Evolutionary conservation across 2,113 vertebrate genomes (phyloP).

Genomic region (Tachuris rubrigastra): DNA sequence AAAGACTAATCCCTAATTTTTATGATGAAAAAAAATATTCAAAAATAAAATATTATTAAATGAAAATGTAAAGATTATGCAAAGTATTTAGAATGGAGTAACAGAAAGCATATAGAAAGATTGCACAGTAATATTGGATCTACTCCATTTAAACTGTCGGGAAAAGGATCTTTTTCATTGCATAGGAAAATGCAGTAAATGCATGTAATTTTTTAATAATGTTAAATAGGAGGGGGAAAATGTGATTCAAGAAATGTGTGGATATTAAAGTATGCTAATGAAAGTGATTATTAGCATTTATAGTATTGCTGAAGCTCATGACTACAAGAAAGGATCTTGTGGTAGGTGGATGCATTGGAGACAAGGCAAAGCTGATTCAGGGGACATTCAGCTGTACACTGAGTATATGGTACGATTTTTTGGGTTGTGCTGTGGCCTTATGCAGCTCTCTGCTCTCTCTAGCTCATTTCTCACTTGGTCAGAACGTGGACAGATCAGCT

Average conservation of each 20-base stretch:
- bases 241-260: not conserved
- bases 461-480: not conserved
- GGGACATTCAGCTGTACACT: not conserved
- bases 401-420: not conserved
- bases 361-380: not conserved
- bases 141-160: not conserved
- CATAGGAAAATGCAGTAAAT: not conserved
- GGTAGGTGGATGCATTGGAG: not conserved
- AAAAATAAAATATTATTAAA: not conserved
- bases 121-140: not conserved
- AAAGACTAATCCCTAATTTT: not conserved
- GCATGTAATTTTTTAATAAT: not conserved
- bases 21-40: not conserved
- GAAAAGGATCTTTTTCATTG: not conserved
- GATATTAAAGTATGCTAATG: not conserved
- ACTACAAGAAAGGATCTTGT: not conserved
- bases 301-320: not conserved
- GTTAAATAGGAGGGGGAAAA: not conserved
- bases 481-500: not conserved
- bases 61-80: not conserved
- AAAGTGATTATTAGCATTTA: not conserved
- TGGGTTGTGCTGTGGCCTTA: not conserved
- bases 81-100: not conserved
- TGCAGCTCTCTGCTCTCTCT: not conserved
- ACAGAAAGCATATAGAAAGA: not conserved